phyloP scores from a whole-genome alignment of 2,797 vertebrate genomes.

The Mormyrops boulengeri region DNA sequence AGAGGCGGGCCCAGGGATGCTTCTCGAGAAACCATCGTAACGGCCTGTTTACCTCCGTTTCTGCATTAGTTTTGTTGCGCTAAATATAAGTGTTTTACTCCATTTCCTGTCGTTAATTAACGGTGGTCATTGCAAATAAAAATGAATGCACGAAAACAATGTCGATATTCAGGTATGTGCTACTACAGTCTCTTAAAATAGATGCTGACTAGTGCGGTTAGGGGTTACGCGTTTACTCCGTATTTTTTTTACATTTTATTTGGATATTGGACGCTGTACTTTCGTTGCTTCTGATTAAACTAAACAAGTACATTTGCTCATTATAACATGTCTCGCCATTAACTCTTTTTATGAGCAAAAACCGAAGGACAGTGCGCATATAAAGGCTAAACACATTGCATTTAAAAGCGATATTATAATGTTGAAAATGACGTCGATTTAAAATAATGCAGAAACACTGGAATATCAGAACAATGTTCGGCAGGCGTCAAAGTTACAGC shows the following conservation, averaged over 20 bases:
- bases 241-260: not conserved
- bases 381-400: not conserved
- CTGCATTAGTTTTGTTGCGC: not conserved
- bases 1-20: not conserved
- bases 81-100: not conserved
- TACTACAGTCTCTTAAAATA: not conserved
- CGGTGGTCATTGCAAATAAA: not conserved
- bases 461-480: not conserved
- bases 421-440: not conserved
- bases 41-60: slow-evolving; percentile 2
- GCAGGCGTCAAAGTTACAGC: not conserved
- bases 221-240: not conserved
- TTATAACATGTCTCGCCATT: not conserved
- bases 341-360: not conserved
- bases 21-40: slow-evolving; percentile 24
- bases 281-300: not conserved
- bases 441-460: not conserved
- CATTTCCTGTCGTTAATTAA: not conserved
- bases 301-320: not conserved
- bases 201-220: not conserved
- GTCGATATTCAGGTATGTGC: not conserved
- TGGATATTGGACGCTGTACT: not conserved
- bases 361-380: not conserved
- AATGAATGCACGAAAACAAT: not conserved
- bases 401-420: not conserved